phyloP scores from a whole-genome alignment of 2,113 vertebrate genomes.

The Coregonus clupeaformis region DNA sequence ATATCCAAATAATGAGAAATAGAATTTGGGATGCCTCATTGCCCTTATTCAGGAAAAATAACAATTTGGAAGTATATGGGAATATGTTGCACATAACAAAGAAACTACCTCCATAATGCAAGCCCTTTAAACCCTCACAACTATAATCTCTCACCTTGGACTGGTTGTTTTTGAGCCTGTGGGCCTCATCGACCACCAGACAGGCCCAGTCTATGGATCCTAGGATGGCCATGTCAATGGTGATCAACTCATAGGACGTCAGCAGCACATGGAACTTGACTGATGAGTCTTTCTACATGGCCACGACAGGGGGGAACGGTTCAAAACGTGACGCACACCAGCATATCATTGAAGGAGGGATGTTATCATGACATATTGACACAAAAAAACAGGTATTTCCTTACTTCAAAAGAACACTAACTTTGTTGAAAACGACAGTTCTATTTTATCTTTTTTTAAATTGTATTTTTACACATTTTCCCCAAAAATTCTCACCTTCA shows the following conservation, averaged over 20 bases:
- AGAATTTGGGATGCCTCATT: too few species aligned
- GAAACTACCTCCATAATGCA: too few species aligned
- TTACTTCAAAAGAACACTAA: too few species aligned
- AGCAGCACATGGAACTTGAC: conserved; percentile 95
- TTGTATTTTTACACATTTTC: too few species aligned
- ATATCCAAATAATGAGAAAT: too few species aligned
- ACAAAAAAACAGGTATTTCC: too few species aligned
- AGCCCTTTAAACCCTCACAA: too few species aligned
- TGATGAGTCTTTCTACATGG: conserved; percentile 90
- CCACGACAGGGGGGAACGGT: neutral
- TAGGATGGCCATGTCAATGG: conserved; percentile 95
- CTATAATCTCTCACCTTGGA: conserved; percentile 81
- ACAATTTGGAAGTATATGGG: too few species aligned
- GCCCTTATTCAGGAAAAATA: too few species aligned
- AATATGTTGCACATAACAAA: too few species aligned
- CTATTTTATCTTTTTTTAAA: neutral
- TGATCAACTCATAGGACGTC: conserved; percentile 96
- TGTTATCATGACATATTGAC: too few species aligned
- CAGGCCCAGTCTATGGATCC: conserved; percentile 98
- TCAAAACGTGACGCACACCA: neutral
- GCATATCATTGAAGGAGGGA: neutral
- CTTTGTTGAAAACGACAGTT: too few species aligned
- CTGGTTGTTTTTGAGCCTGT: conserved; percentile 97
- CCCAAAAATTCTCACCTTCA: conserved; percentile 81
- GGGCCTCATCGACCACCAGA: conserved; percentile 95